Evolutionary conservation across 2,888 invertebrate species (phyloP).

Genomic region (Cryptosula pallasiana): DNA sequence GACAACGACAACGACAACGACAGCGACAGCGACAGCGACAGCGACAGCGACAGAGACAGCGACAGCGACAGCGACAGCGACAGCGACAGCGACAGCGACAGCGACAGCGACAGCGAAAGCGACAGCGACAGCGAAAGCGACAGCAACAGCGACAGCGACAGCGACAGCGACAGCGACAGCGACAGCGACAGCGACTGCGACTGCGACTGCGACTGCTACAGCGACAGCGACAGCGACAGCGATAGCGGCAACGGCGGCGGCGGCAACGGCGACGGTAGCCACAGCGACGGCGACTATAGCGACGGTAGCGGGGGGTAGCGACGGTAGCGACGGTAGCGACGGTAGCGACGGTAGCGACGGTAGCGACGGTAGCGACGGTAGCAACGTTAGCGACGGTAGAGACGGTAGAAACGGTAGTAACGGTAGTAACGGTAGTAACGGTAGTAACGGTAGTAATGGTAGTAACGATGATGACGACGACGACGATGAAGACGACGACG

Average conservation of each 20-base stretch:
- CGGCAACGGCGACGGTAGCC: conserved; percentile 1
- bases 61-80: background rate
- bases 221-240: background rate
- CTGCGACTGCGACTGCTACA: background rate
- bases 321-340: background rate
- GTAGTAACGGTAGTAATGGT: conserved; percentile 9
- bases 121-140: background rate
- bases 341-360: background rate
- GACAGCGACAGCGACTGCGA: too few species aligned
- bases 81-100: conserved; percentile 6
- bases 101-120: conserved; percentile 8
- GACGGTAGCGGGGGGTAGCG: background rate
- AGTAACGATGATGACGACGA: background rate
- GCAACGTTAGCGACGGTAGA: background rate
- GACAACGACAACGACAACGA: background rate
- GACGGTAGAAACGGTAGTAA: background rate
- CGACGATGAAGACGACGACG: too few species aligned
- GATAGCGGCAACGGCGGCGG: background rate
- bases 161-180: conserved; percentile 1
- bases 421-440: background rate
- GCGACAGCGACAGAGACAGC: background rate
- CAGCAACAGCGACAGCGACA: background rate
- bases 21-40: background rate
- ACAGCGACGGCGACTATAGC: background rate
- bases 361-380: background rate